Evolutionary conservation across 2,888 invertebrate genomes (phyloP).

Genomic region (Ormyrus nitidulus): DNA sequence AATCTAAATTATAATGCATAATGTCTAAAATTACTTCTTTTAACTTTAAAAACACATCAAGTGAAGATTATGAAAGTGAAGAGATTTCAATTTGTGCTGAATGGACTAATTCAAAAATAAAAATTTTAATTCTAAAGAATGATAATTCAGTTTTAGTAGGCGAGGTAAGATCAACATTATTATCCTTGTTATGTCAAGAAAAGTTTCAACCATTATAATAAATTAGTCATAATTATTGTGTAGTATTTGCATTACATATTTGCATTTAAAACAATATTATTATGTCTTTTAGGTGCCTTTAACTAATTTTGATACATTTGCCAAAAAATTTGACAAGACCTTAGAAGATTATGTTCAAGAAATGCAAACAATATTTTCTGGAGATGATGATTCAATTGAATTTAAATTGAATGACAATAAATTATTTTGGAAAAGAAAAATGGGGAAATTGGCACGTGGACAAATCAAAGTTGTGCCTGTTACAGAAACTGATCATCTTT

Average conservation of each 20-base stretch:
- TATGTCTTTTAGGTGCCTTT: constrained; percentile 58
- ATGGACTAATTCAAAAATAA: constrained; percentile 58
- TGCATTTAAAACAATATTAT: neutral
- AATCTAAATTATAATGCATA: too few species aligned
- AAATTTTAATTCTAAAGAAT: constrained; percentile 56
- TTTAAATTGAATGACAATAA: constrained; percentile 59
- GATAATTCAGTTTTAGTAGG: constrained; percentile 56
- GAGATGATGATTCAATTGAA: constrained; percentile 58
- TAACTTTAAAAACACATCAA: constrained; percentile 23
- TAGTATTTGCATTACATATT: too few species aligned
- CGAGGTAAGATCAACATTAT: constrained; percentile 55
- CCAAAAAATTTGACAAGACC: constrained; percentile 56
- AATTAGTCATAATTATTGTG: too few species aligned
- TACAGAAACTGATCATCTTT: constrained; percentile 55
- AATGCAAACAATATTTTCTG: constrained; percentile 61
- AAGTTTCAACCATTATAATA: too few species aligned
- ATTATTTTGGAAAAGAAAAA: constrained; percentile 63
- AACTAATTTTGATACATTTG: constrained; percentile 55
- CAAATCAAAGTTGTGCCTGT: constrained; percentile 57
- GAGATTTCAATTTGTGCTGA: constrained; percentile 50
- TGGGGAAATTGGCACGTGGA: constrained; percentile 60
- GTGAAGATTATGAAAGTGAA: constrained; percentile 33
- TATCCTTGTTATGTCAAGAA: too few species aligned
- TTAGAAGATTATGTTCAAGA: constrained; percentile 59
- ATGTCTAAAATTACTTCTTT: neutral